Conservation (phyloP, 2,113 vertebrate genomes). For the Pedionomus torquatus region DNA sequence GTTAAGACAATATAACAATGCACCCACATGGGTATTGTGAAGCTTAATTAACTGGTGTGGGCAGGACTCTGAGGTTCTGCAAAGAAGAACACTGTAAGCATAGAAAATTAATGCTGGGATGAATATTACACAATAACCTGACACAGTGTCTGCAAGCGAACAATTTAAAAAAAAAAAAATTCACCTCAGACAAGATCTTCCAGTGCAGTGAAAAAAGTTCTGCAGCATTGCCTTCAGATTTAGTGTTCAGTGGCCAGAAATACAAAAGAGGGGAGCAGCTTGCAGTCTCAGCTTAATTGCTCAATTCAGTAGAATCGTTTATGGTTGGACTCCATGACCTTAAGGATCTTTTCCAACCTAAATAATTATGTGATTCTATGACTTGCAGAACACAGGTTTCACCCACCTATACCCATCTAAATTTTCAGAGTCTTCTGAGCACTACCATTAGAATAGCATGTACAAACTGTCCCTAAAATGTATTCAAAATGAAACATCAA, state of each 20-base stretch:
- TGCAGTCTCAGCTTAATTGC: neutral
- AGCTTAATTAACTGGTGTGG: constrained; percentile 31
- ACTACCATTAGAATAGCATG: neutral
- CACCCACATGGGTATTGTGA: neutral
- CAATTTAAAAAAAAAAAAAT: neutral
- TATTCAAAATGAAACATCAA: neutral
- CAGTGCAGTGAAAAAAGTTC: neutral
- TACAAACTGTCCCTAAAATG: neutral
- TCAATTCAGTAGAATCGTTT: neutral
- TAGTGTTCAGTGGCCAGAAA: neutral
- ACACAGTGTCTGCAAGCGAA: neutral
- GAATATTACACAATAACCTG: neutral
- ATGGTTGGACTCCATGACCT: neutral
- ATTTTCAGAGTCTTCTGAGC: neutral
- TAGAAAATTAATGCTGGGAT: neutral
- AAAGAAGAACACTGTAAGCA: neutral
- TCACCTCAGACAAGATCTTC: neutral
- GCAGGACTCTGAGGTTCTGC: neutral
- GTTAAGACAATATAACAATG: constrained; percentile 29
- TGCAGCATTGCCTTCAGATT: neutral
- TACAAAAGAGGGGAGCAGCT: neutral
- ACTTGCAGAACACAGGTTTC: neutral
- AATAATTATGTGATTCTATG: neutral
- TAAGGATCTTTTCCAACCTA: neutral
- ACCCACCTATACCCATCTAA: neutral